Evolutionary conservation across 53 echinoderm and acorn worm species (phyloP).

Genomic region (Holothuria leucospilota): DNA sequence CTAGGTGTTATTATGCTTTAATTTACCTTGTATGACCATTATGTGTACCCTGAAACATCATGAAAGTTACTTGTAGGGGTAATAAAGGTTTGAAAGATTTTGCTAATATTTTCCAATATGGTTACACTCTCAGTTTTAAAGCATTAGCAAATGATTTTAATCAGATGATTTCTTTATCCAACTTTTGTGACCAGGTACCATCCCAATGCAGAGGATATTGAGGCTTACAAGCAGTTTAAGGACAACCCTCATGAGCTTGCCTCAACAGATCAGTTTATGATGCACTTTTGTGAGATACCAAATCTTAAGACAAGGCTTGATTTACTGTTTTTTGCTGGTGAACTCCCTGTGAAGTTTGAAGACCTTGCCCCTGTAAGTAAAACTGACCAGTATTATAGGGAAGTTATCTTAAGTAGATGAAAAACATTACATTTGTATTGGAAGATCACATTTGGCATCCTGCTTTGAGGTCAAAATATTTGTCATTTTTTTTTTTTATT

Average conservation of each 20-base stretch:
- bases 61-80: no score
- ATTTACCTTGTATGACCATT: no score
- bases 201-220: conserved; percentile 93
- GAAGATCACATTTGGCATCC: background rate
- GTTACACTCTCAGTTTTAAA: no score
- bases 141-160: no score
- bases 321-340: conserved; percentile 86
- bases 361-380: conserved; percentile 91
- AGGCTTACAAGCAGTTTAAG: conserved; percentile 85
- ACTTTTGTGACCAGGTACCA: conserved; percentile 71
- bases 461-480: background rate
- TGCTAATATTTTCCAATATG: no score
- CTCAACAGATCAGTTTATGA: conserved; percentile 93
- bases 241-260: conserved; percentile 80
- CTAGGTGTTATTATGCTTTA: no score
- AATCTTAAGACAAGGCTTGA: conserved; percentile 86
- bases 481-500: background rate
- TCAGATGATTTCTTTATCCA: no score
- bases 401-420: background rate
- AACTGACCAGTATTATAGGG: background rate
- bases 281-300: conserved; percentile 98
- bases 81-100: no score
- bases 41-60: no score
- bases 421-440: background rate
- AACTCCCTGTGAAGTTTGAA: conserved; percentile 90